A percentile compares a stretch with the other conserved stretches of the same genome.
These are phyloP conservation scores for Sus scrofa DNA, from an alignment of 2,113 vertebrate genomes.

Conservation along the genomic window T2T-Sscrofa CM000813.6:155057001-155057500, in stretches of 20 bases:
- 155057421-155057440: background rate
- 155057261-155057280: slow-evolving; percentile 32
- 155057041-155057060: background rate
- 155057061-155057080: background rate
- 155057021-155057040: background rate
- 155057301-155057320: background rate
- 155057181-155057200: slow-evolving; percentile 7
- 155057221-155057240: background rate
- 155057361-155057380: background rate
- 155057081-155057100: background rate
- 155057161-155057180: background rate
- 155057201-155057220: slow-evolving; percentile 14
- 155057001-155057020: no score
- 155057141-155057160: background rate
- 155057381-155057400: background rate
- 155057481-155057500: background rate
- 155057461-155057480: background rate
- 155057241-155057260: background rate
- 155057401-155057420: background rate
- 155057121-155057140: background rate
- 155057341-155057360: background rate
- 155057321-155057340: background rate
- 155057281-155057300: background rate
- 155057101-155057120: background rate
- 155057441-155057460: background rate